Conservation (phyloP, 1,140 invertebrate genomes). For the Heliconius eleuchia region DNA sequence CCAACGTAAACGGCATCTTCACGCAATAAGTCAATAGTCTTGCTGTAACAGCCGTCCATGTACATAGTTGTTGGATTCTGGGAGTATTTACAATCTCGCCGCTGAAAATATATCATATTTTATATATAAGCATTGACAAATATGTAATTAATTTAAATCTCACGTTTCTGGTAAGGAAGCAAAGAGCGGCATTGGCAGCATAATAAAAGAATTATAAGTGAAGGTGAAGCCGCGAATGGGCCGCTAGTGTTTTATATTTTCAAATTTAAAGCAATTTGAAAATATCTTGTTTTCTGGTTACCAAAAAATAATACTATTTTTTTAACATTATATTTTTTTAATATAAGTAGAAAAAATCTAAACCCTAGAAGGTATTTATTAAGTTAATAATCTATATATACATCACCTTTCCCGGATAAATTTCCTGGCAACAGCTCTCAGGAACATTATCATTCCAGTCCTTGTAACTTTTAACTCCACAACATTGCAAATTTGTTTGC, state of each 20-base stretch:
- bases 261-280: no score
- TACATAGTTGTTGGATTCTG: slow-evolving; percentile 85
- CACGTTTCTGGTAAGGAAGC: no score
- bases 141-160: no score
- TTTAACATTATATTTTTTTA: no score
- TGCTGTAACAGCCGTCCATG: slow-evolving; percentile 87
- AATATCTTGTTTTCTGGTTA: no score
- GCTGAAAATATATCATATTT: slow-evolving; percentile 67
- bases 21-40: slow-evolving; percentile 86
- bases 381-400: neutral
- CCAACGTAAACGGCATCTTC: slow-evolving; percentile 91
- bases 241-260: no score
- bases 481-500: slow-evolving; percentile 91
- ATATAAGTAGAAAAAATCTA: no score
- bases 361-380: no score
- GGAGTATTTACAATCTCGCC: slow-evolving; percentile 83
- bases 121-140: neutral
- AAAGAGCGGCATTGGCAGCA: no score
- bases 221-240: no score
- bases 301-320: no score
- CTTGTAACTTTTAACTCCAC: slow-evolving; percentile 87
- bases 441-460: slow-evolving; percentile 91
- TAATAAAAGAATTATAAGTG: no score
- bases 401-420: slow-evolving; percentile 82
- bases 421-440: slow-evolving; percentile 89